Conservation (phyloP, 2,113 vertebrate species). For the Phaethon lepturus region DNA sequence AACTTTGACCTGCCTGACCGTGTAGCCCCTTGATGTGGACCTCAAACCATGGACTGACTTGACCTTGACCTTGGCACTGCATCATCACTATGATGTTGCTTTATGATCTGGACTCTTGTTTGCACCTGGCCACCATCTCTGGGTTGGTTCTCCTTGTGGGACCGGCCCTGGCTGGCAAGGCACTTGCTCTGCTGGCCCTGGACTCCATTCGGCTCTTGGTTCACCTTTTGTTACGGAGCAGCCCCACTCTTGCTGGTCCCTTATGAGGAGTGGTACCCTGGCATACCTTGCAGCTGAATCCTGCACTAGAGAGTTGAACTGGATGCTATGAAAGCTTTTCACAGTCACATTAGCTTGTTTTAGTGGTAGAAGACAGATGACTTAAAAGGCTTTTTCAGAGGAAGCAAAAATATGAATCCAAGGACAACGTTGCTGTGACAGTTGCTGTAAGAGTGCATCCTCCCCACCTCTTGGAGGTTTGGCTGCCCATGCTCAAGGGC, state of each 20-base stretch:
- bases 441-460: not conserved
- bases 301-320: not conserved
- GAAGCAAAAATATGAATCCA: not conserved
- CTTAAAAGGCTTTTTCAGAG: not conserved
- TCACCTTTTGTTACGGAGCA: not conserved
- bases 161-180: too few species aligned
- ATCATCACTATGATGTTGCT: not conserved
- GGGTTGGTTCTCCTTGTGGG: not conserved
- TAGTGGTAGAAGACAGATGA: not conserved
- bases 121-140: not conserved
- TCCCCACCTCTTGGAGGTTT: not conserved
- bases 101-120: not conserved
- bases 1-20: not conserved
- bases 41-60: not conserved
- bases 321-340: not conserved
- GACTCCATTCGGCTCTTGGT: not conserved
- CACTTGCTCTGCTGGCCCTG: not conserved
- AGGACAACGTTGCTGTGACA: not conserved
- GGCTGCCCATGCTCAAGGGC: not conserved
- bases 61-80: not conserved
- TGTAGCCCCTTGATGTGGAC: not conserved
- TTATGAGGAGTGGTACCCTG: not conserved
- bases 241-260: not conserved
- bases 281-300: not conserved
- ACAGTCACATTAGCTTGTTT: not conserved